Base-by-base conservation (phyloP, 1,140 invertebrate genomes). In the Dinoponera quadriceps region DNA sequence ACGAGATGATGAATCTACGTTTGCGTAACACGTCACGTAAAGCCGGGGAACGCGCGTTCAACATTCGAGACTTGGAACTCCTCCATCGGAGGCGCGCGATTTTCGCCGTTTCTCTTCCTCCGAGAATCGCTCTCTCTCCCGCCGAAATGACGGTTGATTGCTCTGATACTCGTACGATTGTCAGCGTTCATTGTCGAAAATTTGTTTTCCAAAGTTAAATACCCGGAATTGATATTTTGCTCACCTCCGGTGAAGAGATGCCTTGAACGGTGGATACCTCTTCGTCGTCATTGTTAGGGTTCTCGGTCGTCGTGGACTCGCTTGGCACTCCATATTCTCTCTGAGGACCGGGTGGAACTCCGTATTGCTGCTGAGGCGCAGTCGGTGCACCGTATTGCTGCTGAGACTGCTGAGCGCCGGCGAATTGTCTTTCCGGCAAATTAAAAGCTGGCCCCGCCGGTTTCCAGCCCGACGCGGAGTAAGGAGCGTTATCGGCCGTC, bases 391-490 rank as follows among this genome's bases (percentile, higher is more conserved):
- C 84, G 51, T 87, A 85, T 55, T 88, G 88, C 49, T 84, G 62
- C 38, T 91, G 88, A 63, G 78, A 49, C 29, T 90, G 88, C 11
- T 89, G 84, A n/a, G 78, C 66, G 33, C 22, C 78, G 38, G 82
- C 73, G 0, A 63, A 54, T 55, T 90, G 89, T 85, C 91, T 94
- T 66, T 95, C 91, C 16, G 95, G 95, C 0, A 95, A 84, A 27
- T 95, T 94, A 73, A 96, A 96, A 0, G 95, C 90, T 0, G 95
- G 95, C 55, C 95, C 95, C 3, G 92, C 91, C 1, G 95, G 95
- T 85, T 89, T 94, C 95, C 95, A 96, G 3, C 95, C 95, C 27
- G 95, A 95, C 0, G 95, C 87, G 0, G 92, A 66, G 75, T 96
- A 96, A 3, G 95, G 95, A 2, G 88, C 83, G 2, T 33, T 33